Percentiles rank a stretch among this genome's conserved stretches.
phyloP scores from a whole-genome alignment of 2,797 vertebrate species.

The Acrossocheilus fasciatus region DNA sequence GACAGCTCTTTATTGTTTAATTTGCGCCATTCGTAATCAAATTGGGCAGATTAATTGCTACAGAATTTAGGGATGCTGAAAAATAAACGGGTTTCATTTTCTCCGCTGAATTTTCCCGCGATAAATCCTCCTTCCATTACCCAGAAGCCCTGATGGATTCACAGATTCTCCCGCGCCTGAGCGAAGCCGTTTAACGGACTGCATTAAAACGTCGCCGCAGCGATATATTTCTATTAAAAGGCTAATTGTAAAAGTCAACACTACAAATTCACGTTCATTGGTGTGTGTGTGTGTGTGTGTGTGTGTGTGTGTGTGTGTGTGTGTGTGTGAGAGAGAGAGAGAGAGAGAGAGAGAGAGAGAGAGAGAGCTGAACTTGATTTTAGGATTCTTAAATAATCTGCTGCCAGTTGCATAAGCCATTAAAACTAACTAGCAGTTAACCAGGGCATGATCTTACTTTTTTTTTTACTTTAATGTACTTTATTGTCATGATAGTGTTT shows the following conservation, averaged over 20 bases:
- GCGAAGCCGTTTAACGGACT: slow-evolving; percentile 83
- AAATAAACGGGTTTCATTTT: slow-evolving; percentile 90
- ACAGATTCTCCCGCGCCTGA: slow-evolving; percentile 74
- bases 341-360: neutral
- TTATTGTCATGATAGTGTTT: neutral
- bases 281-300: neutral
- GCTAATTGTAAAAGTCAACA: slow-evolving; percentile 81
- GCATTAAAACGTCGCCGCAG: slow-evolving; percentile 89
- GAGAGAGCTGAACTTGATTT: neutral
- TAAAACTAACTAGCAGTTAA: neutral
- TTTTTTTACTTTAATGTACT: neutral
- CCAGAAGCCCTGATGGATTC: slow-evolving; percentile 78
- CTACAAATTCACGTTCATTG: slow-evolving; percentile 81
- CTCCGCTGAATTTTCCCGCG: slow-evolving; percentile 65
- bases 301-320: neutral
- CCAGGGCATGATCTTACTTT: neutral
- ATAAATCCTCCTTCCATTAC: slow-evolving; percentile 88
- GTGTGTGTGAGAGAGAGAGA: neutral
- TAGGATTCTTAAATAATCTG: neutral
- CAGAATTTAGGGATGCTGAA: slow-evolving; percentile 92
- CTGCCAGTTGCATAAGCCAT: neutral
- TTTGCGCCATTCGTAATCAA: slow-evolving; percentile 99
- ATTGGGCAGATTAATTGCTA: slow-evolving; percentile 99
- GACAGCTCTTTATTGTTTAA: slow-evolving; percentile 99
- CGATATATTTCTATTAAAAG: slow-evolving; percentile 88